Conservation (phyloP, 2,797 vertebrate species). For the Leptodactylus fallax region DNA sequence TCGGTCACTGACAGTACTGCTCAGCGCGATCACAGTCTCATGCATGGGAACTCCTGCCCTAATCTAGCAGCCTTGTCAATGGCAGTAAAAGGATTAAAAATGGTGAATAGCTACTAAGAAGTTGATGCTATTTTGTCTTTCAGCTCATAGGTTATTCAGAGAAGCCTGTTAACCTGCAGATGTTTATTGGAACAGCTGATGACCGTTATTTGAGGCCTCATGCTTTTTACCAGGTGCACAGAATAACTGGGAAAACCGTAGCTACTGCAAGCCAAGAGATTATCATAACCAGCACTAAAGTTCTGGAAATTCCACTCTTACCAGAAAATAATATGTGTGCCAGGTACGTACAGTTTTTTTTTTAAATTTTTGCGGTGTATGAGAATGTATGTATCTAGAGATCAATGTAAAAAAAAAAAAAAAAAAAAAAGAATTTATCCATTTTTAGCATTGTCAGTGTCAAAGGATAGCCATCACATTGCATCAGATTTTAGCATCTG, state of each 20-base stretch:
- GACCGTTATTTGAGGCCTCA: conserved; percentile 97
- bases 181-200: conserved; percentile 99
- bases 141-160: conserved; percentile 95
- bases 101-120: no score
- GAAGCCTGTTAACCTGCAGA: conserved; percentile 95
- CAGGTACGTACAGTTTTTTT: conserved; percentile 78
- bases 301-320: conserved; percentile 96
- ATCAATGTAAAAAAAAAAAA: no score
- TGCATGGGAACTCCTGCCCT: no score
- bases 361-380: neutral
- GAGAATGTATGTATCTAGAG: no score
- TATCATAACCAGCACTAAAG: conserved; percentile 92
- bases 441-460: no score
- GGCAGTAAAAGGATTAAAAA: no score
- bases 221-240: conserved; percentile 98
- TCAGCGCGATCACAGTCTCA: no score
- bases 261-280: conserved; percentile 98
- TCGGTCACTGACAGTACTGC: no score
- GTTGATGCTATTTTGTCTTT: neutral
- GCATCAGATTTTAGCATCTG: no score
- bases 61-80: no score
- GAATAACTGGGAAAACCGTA: conserved; percentile 98
- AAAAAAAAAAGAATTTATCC: no score
- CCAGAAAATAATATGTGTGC: conserved; percentile 98
- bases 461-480: no score